Conservation (phyloP, 2,888 invertebrate species). For the Hydriomena furcata region DNA sequence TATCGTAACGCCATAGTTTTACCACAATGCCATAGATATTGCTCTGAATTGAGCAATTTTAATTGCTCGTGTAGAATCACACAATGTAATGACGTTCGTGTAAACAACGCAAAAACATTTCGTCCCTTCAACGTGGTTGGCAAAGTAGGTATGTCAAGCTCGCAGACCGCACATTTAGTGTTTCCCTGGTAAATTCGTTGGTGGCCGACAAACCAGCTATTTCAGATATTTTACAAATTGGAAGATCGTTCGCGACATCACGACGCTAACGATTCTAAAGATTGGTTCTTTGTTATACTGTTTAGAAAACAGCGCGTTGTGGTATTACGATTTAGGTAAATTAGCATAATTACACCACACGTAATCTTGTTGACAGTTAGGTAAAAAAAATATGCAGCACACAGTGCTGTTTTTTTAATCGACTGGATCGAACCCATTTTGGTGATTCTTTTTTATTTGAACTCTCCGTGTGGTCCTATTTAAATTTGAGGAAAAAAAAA, state of each 20-base stretch:
- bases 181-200: slow-evolving; percentile 54
- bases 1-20: too few relatives aligned
- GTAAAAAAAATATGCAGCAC: too few relatives aligned
- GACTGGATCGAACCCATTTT: too few relatives aligned
- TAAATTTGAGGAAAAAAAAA: too few relatives aligned
- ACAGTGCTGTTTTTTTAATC: too few relatives aligned
- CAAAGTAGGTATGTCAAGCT: slow-evolving; percentile 37
- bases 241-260: slow-evolving; percentile 62
- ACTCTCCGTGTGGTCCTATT: too few relatives aligned
- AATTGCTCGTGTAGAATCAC: not conserved
- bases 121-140: slow-evolving; percentile 30
- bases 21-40: too few relatives aligned
- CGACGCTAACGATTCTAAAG: slow-evolving; percentile 44
- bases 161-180: slow-evolving; percentile 42
- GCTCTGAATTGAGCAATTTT: too few relatives aligned
- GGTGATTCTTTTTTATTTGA: too few relatives aligned
- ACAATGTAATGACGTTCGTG: not conserved
- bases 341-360: too few relatives aligned
- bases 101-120: slow-evolving; percentile 26
- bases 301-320: slow-evolving; percentile 29
- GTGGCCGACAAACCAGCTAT: slow-evolving; percentile 70
- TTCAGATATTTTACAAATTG: slow-evolving; percentile 79
- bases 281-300: slow-evolving; percentile 31
- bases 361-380: too few relatives aligned
- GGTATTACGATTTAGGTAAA: not conserved